Evolutionary conservation across 2,888 invertebrate genomes (phyloP), one percentile per base, ranked within the genome.

Genomic region (Drosophila peninsularis): DNA sequence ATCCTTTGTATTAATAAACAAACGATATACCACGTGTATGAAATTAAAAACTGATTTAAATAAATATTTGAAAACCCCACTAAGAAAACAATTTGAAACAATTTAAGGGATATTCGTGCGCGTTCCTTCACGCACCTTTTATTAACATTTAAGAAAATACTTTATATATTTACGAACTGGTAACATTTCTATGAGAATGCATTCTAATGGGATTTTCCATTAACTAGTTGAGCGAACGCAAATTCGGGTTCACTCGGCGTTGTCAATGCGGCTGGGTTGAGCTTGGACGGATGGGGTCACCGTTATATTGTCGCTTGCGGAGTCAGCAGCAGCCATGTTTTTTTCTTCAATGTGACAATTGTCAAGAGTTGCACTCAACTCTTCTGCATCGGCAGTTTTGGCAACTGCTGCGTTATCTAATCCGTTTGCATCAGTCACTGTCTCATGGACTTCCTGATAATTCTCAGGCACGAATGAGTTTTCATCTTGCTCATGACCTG

Each of bases 1-100:
- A 82, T 84, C 85, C 80, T 82, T 89, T 82, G 85, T 89, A 89
- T 82, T 82, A 79, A 88, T 88, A 88, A 84, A 79, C 74, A 82
- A 80, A 81, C 69, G 70, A 82, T 76, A 85, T 81, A 82, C 78
- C 82, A 81, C 62, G 62, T 88, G 78, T 82, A 82, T 80, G 72
- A 74, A 74, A 79, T 88, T 82, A 62, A 75, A 73, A 83, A 80
- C 71, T 85, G 72, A 88, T 84, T 80, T 87, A 82, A 90, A 89
- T 90, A 90, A 89, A 78, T 58, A 87, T 71, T 87, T 88, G 70
- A 77, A 82, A 80, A 69, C 53, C 78, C 86, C 70, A 75, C 55
- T 66, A 67, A 58, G 21, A 11, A 27, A 37, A 30, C 0, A 6
- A 47, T 19, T 17, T 21, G 5, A 36, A 39, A 5, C 9, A 4